A percentile compares a stretch with the other conserved stretches of the same genome.
Evolutionary conservation across 2,888 invertebrate species (phyloP).

Genomic region (Tetrapedia diversipes): DNA sequence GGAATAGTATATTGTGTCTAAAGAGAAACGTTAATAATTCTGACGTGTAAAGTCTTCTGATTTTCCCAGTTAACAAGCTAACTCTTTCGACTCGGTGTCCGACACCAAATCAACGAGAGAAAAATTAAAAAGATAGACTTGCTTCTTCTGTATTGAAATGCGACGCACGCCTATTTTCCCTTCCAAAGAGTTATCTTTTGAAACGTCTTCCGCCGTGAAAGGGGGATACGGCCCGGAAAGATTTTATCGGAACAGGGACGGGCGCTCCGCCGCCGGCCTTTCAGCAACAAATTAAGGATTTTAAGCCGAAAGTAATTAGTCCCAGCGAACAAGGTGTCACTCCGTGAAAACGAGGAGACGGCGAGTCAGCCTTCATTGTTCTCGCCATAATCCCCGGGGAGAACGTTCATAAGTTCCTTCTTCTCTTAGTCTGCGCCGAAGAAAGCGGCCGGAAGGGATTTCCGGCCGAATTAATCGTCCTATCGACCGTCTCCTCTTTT

Average conservation of each 20-base stretch:
- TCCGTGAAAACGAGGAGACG: slow-evolving; percentile 63
- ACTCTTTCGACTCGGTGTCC: too few relatives aligned
- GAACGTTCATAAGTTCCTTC: slow-evolving; percentile 62
- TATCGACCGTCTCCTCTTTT: slow-evolving; percentile 28
- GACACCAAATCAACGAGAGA: background rate
- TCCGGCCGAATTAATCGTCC: slow-evolving; percentile 43
- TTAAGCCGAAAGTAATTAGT: slow-evolving; percentile 75
- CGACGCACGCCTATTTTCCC: background rate
- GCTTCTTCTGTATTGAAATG: background rate
- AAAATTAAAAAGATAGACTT: background rate
- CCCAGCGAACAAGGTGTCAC: slow-evolving; percentile 67
- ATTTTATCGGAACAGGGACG: slow-evolving; percentile 37
- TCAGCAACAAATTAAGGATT: slow-evolving; percentile 73
- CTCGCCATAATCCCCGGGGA: slow-evolving; percentile 57
- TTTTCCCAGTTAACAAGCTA: too few relatives aligned
- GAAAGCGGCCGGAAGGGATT: slow-evolving; percentile 41
- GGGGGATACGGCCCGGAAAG: slow-evolving; percentile 32
- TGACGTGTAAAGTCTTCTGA: too few relatives aligned
- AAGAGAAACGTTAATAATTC: too few relatives aligned
- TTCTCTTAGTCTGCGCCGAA: slow-evolving; percentile 36
- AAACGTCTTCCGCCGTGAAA: slow-evolving; percentile 12
- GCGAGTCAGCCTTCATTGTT: slow-evolving; percentile 65
- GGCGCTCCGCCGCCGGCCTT: slow-evolving; percentile 52
- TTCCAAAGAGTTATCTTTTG: slow-evolving; percentile 48
- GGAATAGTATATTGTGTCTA: too few relatives aligned